Evolutionary conservation across 2,797 vertebrate genomes (phyloP), one percentile per base, ranked within the genome.

Genomic region (Helarctos malayanus): DNA sequence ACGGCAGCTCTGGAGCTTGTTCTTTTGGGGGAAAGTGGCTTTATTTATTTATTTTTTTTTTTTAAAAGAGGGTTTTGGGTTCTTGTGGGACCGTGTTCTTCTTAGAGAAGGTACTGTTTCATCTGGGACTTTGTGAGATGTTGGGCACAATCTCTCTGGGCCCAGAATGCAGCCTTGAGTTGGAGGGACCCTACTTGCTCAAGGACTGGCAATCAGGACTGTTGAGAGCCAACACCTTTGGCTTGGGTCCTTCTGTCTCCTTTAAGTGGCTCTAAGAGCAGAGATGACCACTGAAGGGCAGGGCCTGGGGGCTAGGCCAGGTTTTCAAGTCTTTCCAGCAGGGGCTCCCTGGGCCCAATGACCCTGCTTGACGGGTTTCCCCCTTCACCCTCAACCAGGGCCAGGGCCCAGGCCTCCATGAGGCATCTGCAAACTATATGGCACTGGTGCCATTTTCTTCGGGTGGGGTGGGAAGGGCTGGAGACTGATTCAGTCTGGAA

Each of bases 61-160:
- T 19, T n/a, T n/a, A n/a, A 80, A 85, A 96, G 73, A 93, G 54
- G 47, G 6, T 87, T 52, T 95, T 92, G 75, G 45, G 29, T 59
- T 93, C 80, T 87, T 86, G 19, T 47, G 68, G 79, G 73, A 88
- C 29, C 35, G 11, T 61, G 52, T 93, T 94, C 47, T 86, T 75
- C 27, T 52, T 32, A 57, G 78, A 85, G 52, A 38, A 81, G 49
- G 9, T 69, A 56, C 13, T 14, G 11, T 89, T 81, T 89, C 68
- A 59, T 29, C 52, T 5, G 4, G 45, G 65, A 57, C 19, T 82
- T 71, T 59, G 75, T 87, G 65, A 93, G 80, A 69, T 57, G 56
- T 69, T 83, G 71, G 82, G 45, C 14, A 84, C 35, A 21, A 35
- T 54, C 41, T 94, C 29, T 92, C 52, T 8, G 35, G 73, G 32